Conservation (phyloP, 2,888 invertebrate species). For the Eristalinus sepulchralis region DNA sequence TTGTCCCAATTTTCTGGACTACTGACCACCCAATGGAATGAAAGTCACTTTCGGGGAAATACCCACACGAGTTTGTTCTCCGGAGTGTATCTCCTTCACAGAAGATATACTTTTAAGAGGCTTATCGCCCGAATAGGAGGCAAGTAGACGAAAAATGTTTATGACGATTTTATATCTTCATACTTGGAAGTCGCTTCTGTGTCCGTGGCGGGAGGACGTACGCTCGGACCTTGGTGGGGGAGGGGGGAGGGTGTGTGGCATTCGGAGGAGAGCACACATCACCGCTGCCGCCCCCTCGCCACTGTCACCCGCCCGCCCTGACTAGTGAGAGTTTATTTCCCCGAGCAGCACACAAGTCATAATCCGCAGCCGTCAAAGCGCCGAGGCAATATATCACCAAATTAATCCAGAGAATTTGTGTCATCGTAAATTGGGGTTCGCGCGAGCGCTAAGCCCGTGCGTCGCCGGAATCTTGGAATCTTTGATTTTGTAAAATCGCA, state of each 20-base stretch:
- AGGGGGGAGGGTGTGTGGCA: background rate
- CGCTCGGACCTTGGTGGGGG: background rate
- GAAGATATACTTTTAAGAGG: constrained; percentile 27
- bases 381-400: constrained; percentile 13
- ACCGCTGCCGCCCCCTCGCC: too few species aligned
- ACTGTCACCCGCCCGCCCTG: too few species aligned
- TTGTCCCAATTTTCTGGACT: constrained; percentile 29
- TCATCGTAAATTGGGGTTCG: constrained; percentile 15
- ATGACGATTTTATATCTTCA: constrained; percentile 1
- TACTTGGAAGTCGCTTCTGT: background rate
- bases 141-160: constrained; percentile 8
- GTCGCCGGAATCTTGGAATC: background rate
- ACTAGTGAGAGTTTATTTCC: background rate
- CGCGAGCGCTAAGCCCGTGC: background rate
- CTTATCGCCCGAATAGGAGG: constrained; percentile 15
- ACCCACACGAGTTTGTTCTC: background rate
- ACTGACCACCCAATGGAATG: constrained; percentile 20
- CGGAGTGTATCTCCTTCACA: constrained; percentile 1
- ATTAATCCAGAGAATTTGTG: constrained; percentile 23
- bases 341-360: background rate
- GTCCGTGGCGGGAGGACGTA: background rate
- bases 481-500: background rate
- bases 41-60: constrained; percentile 1
- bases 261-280: background rate
- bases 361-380: constrained; percentile 8